Evolutionary conservation across 1,140 invertebrate species (phyloP), one percentile per base, ranked within the genome.

Genomic region (Solenopsis invicta): DNA sequence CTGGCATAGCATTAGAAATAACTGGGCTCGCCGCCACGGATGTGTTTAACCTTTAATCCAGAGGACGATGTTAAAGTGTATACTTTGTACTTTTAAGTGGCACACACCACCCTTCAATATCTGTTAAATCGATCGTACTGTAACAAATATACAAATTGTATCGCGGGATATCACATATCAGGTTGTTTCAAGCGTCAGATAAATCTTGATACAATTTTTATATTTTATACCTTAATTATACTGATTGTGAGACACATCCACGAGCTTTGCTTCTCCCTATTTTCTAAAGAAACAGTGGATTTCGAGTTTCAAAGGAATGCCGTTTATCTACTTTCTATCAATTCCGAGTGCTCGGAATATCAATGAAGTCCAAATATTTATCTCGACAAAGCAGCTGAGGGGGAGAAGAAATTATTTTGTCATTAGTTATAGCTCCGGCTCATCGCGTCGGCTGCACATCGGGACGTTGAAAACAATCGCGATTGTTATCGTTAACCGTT

Each of bases 21-120:
- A 84, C 54, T 74, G 48, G 54, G 12, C 77, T 80, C 34, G 48
- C 48, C 64, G 52, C 66, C 34, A 56, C 37, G 64, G 50, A 81
- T 71, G 50, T 66, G 66, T 81, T 81, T 81, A 71, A 71, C 64
- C 62, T 45, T 69, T 81, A 81, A 69, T 81, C 77, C 78, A 13
- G 50, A 45, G 13, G 13, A 56, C 18, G 78, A 81, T 71, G 78
- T 56, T 41, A 24, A 71, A 37, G 4, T 29, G 41, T 81, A 54
- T 56, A 56, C 77, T 67, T 67, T 4, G 24, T 80, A 80, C 34
- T 52, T 80, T 64, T 34, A 24, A 67, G n/a, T 48, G 59, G 41
- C 75, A 64, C 56, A 64, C 59, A 59, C 21, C 56, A 64, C 59
- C 76, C 21, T 34, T 13, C 41, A 18, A 16, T 66, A 78, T 3